Conservation (phyloP, 2,797 vertebrate species). For the Gallinago solitaria region DNA sequence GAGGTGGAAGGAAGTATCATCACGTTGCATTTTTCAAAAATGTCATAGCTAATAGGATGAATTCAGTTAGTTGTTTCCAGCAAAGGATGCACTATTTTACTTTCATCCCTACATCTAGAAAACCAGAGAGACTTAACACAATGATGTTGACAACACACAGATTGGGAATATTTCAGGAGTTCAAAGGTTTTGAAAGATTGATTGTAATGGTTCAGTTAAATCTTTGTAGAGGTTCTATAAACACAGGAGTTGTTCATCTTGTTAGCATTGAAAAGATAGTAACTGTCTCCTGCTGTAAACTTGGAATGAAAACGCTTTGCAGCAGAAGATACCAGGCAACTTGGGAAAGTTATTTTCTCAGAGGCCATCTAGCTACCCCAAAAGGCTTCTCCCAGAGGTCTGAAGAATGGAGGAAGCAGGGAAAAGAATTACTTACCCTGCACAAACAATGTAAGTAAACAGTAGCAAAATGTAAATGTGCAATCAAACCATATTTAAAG, state of each 20-base stretch:
- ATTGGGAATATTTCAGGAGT: neutral
- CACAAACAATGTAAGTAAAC: neutral
- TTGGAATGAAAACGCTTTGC: neutral
- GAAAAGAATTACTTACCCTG: neutral
- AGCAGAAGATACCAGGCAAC: neutral
- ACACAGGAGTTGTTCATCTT: neutral
- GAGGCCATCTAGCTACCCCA: neutral
- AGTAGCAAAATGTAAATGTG: neutral
- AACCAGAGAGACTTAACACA: neutral
- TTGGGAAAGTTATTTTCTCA: neutral
- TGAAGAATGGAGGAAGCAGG: neutral
- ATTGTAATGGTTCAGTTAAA: neutral
- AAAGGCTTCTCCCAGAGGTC: neutral
- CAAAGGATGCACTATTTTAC: neutral
- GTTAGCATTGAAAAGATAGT: neutral
- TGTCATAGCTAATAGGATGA: neutral
- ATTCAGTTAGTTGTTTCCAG: neutral
- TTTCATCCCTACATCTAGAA: neutral
- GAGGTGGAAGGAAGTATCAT: neutral
- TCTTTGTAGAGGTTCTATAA: neutral
- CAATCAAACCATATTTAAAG: neutral
- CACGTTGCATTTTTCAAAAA: fast-evolving
- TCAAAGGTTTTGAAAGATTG: neutral
- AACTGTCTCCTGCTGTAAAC: neutral
- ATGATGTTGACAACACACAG: neutral